A percentile compares a stretch with the other conserved stretches of the same genome.
phyloP scores from a whole-genome alignment of 2,888 invertebrate species.

The Dermolepida albohirtum region DNA sequence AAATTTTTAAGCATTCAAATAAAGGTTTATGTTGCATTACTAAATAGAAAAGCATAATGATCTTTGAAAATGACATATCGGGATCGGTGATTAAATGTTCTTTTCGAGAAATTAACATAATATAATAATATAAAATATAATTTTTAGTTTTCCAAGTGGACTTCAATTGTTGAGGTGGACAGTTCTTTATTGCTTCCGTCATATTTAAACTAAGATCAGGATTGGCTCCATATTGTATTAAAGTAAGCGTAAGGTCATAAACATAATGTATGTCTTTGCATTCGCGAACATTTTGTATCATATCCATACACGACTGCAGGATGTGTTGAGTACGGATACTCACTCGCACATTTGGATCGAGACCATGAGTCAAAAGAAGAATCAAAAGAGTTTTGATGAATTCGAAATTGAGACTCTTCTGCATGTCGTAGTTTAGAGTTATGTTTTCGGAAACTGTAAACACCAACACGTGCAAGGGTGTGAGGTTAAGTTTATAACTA shows the following conservation, averaged over 20 bases:
- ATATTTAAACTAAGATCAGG: slow-evolving; percentile 73
- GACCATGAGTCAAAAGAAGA: slow-evolving; percentile 74
- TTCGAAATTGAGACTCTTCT: slow-evolving; percentile 76
- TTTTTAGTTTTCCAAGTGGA: slow-evolving; percentile 71
- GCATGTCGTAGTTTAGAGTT: slow-evolving; percentile 74
- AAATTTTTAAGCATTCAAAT: slow-evolving; percentile 76
- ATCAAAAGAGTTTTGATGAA: slow-evolving; percentile 78
- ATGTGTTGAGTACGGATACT: slow-evolving; percentile 76
- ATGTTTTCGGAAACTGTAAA: slow-evolving; percentile 79
- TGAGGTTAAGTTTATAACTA: slow-evolving; percentile 75
- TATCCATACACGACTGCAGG: slow-evolving; percentile 76
- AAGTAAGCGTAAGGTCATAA: slow-evolving; percentile 75
- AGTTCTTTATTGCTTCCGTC: slow-evolving; percentile 64
- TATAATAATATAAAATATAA: slow-evolving; percentile 77
- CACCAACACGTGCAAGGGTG: slow-evolving; percentile 77
- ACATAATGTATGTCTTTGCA: slow-evolving; percentile 76
- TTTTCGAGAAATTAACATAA: slow-evolving; percentile 77
- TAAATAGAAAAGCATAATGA: slow-evolving; percentile 74
- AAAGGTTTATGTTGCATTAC: slow-evolving; percentile 77
- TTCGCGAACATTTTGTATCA: slow-evolving; percentile 76
- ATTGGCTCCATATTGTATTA: slow-evolving; percentile 81
- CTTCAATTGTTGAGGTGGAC: slow-evolving; percentile 58
- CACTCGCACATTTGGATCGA: slow-evolving; percentile 73
- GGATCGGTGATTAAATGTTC: slow-evolving; percentile 73
- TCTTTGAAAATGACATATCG: slow-evolving; percentile 72